A percentile compares a stretch with the other conserved stretches of the same genome.
These are phyloP conservation scores for Amphiura filiformis DNA, from an alignment of 35 echinoderm and acorn worm genomes.

Conservation along the genomic window DNA sequence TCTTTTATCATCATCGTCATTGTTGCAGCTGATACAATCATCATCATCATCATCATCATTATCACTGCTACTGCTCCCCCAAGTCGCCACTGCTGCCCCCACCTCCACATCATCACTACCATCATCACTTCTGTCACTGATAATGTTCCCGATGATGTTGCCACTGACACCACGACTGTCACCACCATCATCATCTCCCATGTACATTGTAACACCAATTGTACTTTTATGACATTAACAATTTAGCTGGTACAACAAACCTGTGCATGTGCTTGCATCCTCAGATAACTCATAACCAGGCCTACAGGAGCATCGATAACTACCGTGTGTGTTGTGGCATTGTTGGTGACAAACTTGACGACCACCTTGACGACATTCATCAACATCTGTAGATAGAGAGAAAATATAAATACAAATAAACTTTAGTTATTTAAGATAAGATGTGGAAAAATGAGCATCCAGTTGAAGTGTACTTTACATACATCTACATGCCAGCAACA, in stretches of 20 bases:
- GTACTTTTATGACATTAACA: no score
- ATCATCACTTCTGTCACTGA: not conserved
- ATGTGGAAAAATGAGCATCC: not conserved
- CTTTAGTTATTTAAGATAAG: not conserved
- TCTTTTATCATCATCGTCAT: no score
- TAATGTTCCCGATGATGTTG: not conserved
- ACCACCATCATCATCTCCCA: not conserved
- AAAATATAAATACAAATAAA: not conserved
- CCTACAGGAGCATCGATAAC: slow-evolving; percentile 77
- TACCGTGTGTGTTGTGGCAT: slow-evolving; percentile 91
- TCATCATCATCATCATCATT: no score
- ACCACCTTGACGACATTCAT: slow-evolving; percentile 72
- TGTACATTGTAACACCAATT: no score
- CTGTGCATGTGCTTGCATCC: slow-evolving; percentile 78
- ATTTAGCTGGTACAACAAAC: slow-evolving; percentile 35
- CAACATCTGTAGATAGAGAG: slow-evolving; percentile 66
- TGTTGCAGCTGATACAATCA: no score
- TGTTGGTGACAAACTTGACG: slow-evolving; percentile 62
- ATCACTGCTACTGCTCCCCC: not conserved
- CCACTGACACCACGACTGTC: not conserved
- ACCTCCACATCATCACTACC: not conserved
- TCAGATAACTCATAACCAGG: slow-evolving; percentile 61
- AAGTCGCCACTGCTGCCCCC: not conserved
- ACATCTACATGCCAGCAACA: no score
- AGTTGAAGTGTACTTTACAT: not conserved